phyloP scores from a whole-genome alignment of 2,113 vertebrate species.

The Furnarius figulus region DNA sequence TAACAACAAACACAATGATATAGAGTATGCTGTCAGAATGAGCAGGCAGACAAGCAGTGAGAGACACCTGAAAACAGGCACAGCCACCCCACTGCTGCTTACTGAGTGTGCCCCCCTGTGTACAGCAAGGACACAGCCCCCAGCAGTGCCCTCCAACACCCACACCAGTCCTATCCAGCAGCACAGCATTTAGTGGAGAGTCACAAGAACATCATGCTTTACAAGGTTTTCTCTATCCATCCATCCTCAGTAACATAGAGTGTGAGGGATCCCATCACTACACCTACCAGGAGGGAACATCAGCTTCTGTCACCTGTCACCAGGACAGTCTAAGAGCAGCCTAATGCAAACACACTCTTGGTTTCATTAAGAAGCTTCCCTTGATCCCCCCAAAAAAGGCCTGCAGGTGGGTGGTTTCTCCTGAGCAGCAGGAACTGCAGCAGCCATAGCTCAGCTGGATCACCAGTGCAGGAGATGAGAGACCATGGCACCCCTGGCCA shows the following conservation, averaged over 20 bases:
- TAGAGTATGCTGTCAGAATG: not conserved
- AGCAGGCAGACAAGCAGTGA: not conserved
- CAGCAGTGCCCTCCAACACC: accelerated
- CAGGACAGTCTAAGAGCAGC: not conserved
- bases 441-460: not conserved
- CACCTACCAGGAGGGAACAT: not conserved
- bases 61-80: not conserved
- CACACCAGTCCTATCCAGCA: not conserved
- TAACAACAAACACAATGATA: not conserved
- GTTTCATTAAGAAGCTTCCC: not conserved
- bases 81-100: not conserved
- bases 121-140: not conserved
- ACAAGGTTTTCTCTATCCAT: not conserved
- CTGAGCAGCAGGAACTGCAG: not conserved
- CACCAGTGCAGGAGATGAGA: not conserved
- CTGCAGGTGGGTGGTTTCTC: not conserved
- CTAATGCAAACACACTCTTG: not conserved
- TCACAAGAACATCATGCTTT: accelerated
- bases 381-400: not conserved
- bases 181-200: not conserved
- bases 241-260: not conserved
- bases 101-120: not conserved
- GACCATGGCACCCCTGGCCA: not conserved
- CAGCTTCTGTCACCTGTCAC: not conserved
- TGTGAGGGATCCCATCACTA: not conserved